phyloP scores from a whole-genome alignment of 2,113 vertebrate genomes.

The Gopherus flavomarginatus region DNA sequence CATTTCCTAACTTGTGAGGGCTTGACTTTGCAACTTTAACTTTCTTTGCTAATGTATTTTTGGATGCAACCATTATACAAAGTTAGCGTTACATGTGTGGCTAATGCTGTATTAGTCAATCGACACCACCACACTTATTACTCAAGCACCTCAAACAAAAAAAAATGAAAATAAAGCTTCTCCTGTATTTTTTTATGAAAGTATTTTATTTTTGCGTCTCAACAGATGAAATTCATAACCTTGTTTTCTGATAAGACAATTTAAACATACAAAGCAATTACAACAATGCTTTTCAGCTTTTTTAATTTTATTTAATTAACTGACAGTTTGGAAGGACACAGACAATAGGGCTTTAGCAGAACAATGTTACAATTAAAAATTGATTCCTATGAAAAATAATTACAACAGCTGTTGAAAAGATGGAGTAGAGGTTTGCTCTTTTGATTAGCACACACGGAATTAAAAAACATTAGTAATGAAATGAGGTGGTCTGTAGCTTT shows the following conservation, averaged over 20 bases:
- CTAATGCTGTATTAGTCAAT: not conserved
- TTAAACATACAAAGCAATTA: slow-evolving; percentile 80
- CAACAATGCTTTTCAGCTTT: slow-evolving; percentile 76
- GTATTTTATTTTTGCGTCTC: slow-evolving; percentile 72
- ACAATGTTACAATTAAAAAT: slow-evolving; percentile 78
- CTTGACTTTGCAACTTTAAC: not conserved
- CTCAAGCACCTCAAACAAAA: not conserved
- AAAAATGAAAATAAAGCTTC: not conserved
- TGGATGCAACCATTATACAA: not conserved
- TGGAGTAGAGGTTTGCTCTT: slow-evolving; percentile 45
- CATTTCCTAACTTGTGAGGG: not conserved
- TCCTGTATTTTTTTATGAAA: slow-evolving; percentile 49
- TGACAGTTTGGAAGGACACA: slow-evolving; percentile 78
- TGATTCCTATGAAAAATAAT: slow-evolving; percentile 70
- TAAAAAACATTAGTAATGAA: slow-evolving; percentile 62
- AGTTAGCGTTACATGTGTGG: not conserved
- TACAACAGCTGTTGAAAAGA: slow-evolving; percentile 69
- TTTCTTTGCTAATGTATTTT: not conserved
- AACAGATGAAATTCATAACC: slow-evolving; percentile 75
- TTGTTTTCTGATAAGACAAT: slow-evolving; percentile 77
- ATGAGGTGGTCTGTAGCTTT: slow-evolving; percentile 40
- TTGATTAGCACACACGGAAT: slow-evolving; percentile 59
- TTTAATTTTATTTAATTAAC: slow-evolving; percentile 76
- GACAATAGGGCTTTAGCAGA: slow-evolving; percentile 79
- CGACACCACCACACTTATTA: not conserved